phyloP scores from a whole-genome alignment of 2,113 vertebrate genomes.

The Chionodraco myersi region DNA sequence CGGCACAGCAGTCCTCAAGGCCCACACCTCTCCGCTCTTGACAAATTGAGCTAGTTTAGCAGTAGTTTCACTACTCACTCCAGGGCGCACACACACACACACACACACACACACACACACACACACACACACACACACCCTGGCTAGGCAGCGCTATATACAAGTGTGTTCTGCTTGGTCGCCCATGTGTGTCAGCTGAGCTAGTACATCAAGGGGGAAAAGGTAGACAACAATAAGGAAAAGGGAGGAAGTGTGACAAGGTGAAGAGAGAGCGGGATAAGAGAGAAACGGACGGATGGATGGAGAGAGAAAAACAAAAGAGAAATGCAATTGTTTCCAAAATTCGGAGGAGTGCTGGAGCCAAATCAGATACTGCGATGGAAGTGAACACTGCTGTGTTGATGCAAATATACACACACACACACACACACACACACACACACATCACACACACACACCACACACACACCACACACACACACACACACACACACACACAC shows the following conservation, averaged over 20 bases:
- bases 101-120: constrained; percentile 26
- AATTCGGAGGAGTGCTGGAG: constrained; percentile 62
- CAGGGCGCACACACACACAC: constrained; percentile 36
- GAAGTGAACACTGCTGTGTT: constrained; percentile 47
- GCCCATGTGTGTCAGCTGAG: constrained; percentile 73
- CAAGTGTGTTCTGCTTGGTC: constrained; percentile 74
- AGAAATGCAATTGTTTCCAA: constrained; percentile 74
- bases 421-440: constrained; percentile 38
- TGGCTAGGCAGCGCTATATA: constrained; percentile 57
- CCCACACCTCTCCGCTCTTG: constrained; percentile 73
- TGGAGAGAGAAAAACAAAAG: constrained; percentile 51
- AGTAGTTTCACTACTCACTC: constrained; percentile 72
- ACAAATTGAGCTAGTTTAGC: constrained; percentile 82
- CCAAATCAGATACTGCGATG: constrained; percentile 74
- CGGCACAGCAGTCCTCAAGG: constrained; percentile 60
- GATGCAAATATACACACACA: constrained; percentile 56
- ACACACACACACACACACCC: constrained; percentile 40
- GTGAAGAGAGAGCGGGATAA: constrained; percentile 51
- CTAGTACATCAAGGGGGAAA: constrained; percentile 66
- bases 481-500: constrained; percentile 34
- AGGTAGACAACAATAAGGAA: constrained; percentile 1
- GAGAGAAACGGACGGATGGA: constrained; percentile 46
- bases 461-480: too few species aligned
- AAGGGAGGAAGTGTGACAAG: constrained; percentile 47
- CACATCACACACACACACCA: too few species aligned